Evolutionary conservation across 2,888 invertebrate genomes (phyloP), one percentile per base, ranked within the genome.

Genomic region (Cerceris ruficornis): DNA sequence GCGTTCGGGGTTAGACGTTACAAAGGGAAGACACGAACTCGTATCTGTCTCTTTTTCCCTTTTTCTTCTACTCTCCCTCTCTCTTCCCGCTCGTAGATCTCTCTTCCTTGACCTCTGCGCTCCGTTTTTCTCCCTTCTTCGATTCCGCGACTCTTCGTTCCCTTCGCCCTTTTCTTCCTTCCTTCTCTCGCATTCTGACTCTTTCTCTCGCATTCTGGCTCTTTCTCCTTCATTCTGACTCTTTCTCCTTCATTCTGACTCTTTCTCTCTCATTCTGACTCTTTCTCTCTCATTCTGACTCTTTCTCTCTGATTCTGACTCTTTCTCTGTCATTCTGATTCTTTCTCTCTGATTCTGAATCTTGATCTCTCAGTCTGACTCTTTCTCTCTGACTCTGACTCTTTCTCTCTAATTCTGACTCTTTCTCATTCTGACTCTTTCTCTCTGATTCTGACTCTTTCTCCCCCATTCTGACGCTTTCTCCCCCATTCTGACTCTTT

Each of bases 11-110:
- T 77, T 28, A 80, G 67, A 81, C 81, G 70, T 84, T 84, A 77
- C 81, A 83, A 83, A 84, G 77, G 66, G 62, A 79, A 68, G 69
- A 81, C 77, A 72, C 75, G 55, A 75, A 72, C 61, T 74, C 74
- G 52, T 70, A 69, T 59, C 52, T 54, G 43, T 49, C 62, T 28
- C 15, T 41, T 66, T 41, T 43, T 28, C 57, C 15, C 43, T 58
- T 52, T 57, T 14, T 28, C 17, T 15, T 52, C 14, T 42, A 8
- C 15, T 59, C 52, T 69, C 15, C 13, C 52, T 43, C 14, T 41
- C 49, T 42, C 61, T 43, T 42, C 4, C 15, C 55, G 9, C 2
- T 55, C 15, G 57, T 55, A 49, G n/a, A 49, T 43, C 46, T 54
- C 61, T 49, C 58, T 46, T 41, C 46, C 11, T 28, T n/a, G 14